phyloP scores from a whole-genome alignment of 2,113 vertebrate species.

The Colius striatus region DNA sequence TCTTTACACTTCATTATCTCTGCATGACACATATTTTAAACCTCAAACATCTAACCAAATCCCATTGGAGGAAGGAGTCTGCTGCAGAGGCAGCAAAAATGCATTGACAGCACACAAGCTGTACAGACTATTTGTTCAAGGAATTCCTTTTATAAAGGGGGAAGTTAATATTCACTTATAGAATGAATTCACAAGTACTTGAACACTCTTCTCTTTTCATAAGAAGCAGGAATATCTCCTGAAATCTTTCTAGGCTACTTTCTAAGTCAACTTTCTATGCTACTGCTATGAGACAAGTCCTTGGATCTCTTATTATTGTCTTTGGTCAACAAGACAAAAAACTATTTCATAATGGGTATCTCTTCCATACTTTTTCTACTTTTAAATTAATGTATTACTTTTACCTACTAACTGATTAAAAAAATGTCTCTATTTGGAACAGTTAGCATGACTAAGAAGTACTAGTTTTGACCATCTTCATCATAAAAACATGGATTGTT shows the following conservation, averaged over 20 bases:
- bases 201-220: not conserved
- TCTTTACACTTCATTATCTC: not conserved
- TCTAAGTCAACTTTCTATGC: not conserved
- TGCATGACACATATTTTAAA: not conserved
- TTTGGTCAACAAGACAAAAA: not conserved
- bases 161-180: not conserved
- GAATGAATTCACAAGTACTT: not conserved
- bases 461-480: not conserved
- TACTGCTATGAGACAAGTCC: not conserved
- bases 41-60: not conserved
- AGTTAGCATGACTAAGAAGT: not conserved
- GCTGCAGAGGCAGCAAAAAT: not conserved
- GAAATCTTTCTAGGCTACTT: too few relatives aligned
- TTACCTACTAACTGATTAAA: not conserved
- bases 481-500: not conserved
- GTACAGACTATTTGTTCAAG: not conserved
- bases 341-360: not conserved
- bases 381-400: not conserved
- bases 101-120: not conserved
- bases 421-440: not conserved
- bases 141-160: not conserved
- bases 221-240: not conserved
- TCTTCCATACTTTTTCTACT: not conserved
- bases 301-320: not conserved
- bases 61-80: not conserved